phyloP scores from a whole-genome alignment of 2,113 vertebrate genomes.

The Caracal caracal region DNA sequence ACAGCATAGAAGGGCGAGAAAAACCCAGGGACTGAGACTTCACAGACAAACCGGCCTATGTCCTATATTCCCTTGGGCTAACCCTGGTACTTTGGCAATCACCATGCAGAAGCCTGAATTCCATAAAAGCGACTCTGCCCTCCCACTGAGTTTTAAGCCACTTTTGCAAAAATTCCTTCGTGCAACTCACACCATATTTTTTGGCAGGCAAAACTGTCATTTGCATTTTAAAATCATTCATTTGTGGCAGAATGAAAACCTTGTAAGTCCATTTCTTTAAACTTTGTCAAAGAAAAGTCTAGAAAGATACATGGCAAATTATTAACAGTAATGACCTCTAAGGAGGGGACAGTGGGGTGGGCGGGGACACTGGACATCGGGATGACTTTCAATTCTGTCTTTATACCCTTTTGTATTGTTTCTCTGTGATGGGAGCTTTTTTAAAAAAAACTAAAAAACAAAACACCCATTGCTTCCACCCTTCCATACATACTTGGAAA shows the following conservation, averaged over 20 bases:
- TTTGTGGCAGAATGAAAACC: background rate
- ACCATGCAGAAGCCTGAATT: background rate
- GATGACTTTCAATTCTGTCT: background rate
- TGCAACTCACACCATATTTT: background rate
- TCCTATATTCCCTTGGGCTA: background rate
- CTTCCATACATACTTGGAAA: background rate
- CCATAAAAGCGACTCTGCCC: background rate
- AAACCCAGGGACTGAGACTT: background rate
- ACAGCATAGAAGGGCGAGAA: background rate
- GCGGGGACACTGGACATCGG: background rate
- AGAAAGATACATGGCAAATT: background rate
- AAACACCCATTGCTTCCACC: background rate
- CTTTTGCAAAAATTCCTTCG: background rate
- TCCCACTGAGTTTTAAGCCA: background rate
- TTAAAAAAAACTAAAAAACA: background rate
- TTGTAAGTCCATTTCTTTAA: background rate
- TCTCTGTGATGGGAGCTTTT: background rate
- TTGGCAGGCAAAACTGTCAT: background rate
- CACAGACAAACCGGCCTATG: background rate
- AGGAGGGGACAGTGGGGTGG: fast-evolving
- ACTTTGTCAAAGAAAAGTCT: background rate
- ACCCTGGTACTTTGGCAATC: background rate
- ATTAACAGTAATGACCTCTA: background rate
- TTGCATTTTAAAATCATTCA: constrained; percentile 1
- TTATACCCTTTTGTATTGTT: background rate